Percentiles rank a stretch among this genome's conserved stretches.
These are phyloP conservation scores for Cardiocondyla obscurior DNA, from an alignment of 1,140 invertebrate genomes.

Conservation along the genomic window DNA sequence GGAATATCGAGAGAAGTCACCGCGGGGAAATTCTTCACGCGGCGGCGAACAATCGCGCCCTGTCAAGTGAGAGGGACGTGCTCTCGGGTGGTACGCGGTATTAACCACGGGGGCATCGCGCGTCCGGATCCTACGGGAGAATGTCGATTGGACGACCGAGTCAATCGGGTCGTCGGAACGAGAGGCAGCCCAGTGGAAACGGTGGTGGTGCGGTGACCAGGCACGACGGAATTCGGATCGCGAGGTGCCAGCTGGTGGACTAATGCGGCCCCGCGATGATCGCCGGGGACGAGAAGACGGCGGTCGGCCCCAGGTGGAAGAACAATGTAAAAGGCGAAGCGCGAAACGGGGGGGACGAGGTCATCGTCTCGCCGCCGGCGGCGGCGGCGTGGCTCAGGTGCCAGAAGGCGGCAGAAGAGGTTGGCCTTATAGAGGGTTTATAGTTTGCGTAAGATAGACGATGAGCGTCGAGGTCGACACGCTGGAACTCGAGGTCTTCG, in stretches of 20 bases:
- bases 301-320: slow-evolving; percentile 67
- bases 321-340: slow-evolving; percentile 74
- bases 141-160: slow-evolving; percentile 44
- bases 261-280: slow-evolving; percentile 73
- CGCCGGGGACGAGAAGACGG: slow-evolving; percentile 69
- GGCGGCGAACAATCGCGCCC: background rate
- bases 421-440: slow-evolving; percentile 77
- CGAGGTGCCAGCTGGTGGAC: slow-evolving; percentile 60
- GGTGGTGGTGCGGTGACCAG: slow-evolving; percentile 55
- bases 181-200: slow-evolving; percentile 49
- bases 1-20: background rate
- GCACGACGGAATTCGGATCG: slow-evolving; percentile 25
- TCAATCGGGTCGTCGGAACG: slow-evolving; percentile 9
- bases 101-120: background rate
- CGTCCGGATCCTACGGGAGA: slow-evolving; percentile 5
- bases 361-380: slow-evolving; percentile 72
- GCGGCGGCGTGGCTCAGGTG: slow-evolving; percentile 71
- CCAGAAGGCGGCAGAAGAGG: slow-evolving; percentile 76
- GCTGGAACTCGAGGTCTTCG: slow-evolving; percentile 83
- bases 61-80: background rate
- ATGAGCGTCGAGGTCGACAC: slow-evolving; percentile 80
- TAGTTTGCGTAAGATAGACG: slow-evolving; percentile 79
- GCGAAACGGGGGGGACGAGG: slow-evolving; percentile 56
- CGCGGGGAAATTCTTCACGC: background rate
- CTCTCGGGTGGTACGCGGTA: background rate